Evolutionary conservation across 2,888 invertebrate genomes (phyloP), one percentile per base, ranked within the genome.

Genomic region (Dynastes tityus): DNA sequence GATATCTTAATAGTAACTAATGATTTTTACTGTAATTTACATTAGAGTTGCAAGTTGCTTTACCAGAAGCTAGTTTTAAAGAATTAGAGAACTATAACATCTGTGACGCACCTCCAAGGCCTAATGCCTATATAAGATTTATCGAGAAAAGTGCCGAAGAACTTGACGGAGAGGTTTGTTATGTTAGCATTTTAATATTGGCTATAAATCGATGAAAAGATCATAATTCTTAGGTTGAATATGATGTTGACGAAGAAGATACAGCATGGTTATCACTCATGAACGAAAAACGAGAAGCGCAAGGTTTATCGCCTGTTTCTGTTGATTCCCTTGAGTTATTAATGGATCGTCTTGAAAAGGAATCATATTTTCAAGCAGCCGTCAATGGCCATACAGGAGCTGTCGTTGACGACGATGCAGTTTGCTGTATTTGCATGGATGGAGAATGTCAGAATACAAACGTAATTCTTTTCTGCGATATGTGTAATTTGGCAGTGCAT

Each of bases 401-500:
- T 0, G 95, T 97, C 0, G 96, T 96, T 5, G 98, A 98, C 85
- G 98, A 98, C 85, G 98, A 99, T 89, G 99, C 99, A 0, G 98
- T 99, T 0, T 99, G 99, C 87, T 98, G 98, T 86, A 98, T 99
- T 83, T 99, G 99, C 87, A 96, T 97, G 94, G 99, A 99, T 85
- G 99, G 98, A 1, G 99, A 99, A 88, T 99, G 98, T 88, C 97
- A 98, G 89, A 99, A 99, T 89, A 97, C 97, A 74, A 99, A 99
- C 88, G 98, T 98, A 65, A 99, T 99, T 83, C 91, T 99, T 73
- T 99, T 99, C 90, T 99, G 99, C 90, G 99, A 99, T 90, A 98
- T 99, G 98, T 99, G 99, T 89, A 99, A 99, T 89, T 90, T 99
- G 82, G 98, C 99, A 37, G 99, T 99, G 13, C 99, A 99, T 89